Evolutionary conservation across 2,888 invertebrate genomes (phyloP).

Genomic region (Reticulitermes lucifugus): DNA sequence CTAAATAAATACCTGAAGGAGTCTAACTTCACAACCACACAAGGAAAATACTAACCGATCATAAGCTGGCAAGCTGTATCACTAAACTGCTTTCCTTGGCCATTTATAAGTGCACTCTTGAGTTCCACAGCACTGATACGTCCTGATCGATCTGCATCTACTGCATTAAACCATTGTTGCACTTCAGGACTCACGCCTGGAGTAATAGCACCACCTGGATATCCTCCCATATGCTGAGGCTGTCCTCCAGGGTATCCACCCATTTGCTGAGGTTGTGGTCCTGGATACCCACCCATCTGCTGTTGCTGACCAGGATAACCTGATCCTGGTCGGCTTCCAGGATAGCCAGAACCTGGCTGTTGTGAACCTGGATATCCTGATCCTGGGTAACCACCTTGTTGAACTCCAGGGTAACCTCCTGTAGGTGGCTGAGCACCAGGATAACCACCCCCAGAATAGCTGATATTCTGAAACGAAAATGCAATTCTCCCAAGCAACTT

Average conservation of each 20-base stretch:
- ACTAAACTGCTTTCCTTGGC: conserved; percentile 85
- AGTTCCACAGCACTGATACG: conserved; percentile 82
- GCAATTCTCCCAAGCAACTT: background rate
- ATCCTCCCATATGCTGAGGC: conserved; percentile 42
- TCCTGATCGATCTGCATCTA: conserved; percentile 87
- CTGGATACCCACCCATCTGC: conserved; percentile 49
- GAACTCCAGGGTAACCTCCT: conserved; percentile 22
- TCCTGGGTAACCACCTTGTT: conserved; percentile 5
- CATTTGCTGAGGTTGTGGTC: conserved; percentile 34
- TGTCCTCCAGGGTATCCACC: conserved; percentile 39
- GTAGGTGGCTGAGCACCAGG: background rate
- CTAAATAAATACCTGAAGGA: background rate
- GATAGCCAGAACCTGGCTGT: conserved; percentile 45
- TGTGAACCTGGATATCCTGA: conserved; percentile 24
- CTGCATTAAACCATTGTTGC: conserved; percentile 85
- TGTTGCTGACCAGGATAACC: conserved; percentile 51
- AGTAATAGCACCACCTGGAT: conserved; percentile 51
- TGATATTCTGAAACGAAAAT: background rate
- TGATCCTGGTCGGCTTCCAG: conserved; percentile 39
- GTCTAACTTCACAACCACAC: background rate
- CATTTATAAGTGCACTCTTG: conserved; percentile 84
- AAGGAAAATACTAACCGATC: conserved; percentile 73
- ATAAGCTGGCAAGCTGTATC: conserved; percentile 86
- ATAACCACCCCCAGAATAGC: background rate
- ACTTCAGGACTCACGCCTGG: conserved; percentile 74